Base-by-base conservation (phyloP, 2,888 invertebrate species). In the Galeopsomyia nigrocyanea region DNA sequence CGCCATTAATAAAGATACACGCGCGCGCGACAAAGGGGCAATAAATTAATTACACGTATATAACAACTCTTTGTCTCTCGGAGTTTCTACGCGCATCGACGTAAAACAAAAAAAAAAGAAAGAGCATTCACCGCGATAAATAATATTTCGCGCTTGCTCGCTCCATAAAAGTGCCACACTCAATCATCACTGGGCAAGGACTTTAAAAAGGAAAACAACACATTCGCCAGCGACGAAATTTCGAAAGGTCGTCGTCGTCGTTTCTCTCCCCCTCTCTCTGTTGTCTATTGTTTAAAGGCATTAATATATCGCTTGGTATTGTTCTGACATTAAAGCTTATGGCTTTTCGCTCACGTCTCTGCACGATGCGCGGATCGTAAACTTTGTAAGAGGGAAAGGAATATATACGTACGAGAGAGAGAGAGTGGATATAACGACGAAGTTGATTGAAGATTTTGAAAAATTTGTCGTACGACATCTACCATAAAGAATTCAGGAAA, bases 21-120 rank as follows among this genome's bases (percentile, higher is more conserved):
- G 50, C 62, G 10, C 70, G 31, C 17, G 61, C 73, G 67, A 70
- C 70, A 74, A 74, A 68, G 64, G 39, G 61, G 63, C 63, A 50
- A 71, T 74, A 74, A 74, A 74, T 74, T 74, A 74, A 74, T 74
- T 74, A 74, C 74, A 68, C 61, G 68, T 61, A 56, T 71, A 39
- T 39, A 10, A 10, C 61, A n/a, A 62, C 53, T 46, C 62, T 69
- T 65, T 69, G 69, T 66, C 66, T 69, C 62, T 5, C 26, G 3
- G 26, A 14, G 39, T 46, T n/a, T n/a, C 50, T 10, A 22, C 21
- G 31, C 21, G 51, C 46, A 53, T 39, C 39, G 19, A 46, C 26
- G 16, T 39, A 13, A 39, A 39, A 51, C 1, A 21, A 21, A 65
- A n/a, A 39, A 53, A 39, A 21, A 46, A 55, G 16, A 17, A 10